A percentile compares a stretch with the other conserved stretches of the same genome.
phyloP scores from a whole-genome alignment of 2,888 invertebrate genomes.

The Odontocolon sp. region DNA sequence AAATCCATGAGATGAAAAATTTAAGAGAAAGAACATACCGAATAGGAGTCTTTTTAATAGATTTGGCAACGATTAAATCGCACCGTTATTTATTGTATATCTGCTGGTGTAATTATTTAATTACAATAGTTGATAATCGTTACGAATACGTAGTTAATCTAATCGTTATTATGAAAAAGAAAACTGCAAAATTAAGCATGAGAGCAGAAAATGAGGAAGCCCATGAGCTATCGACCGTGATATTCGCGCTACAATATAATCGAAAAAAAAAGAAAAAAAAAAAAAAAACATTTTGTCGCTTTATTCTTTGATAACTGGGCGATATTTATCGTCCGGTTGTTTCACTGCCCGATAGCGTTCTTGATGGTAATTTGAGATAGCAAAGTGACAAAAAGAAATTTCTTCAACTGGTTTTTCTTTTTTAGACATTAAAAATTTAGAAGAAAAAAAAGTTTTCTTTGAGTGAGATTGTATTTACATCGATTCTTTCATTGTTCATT shows the following conservation, averaged over 20 bases:
- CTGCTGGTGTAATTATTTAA: constrained; percentile 56
- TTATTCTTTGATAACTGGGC: constrained; percentile 38
- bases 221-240: constrained; percentile 43
- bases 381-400: no score
- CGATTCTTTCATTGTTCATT: no score
- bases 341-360: constrained; percentile 39
- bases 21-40: constrained; percentile 33
- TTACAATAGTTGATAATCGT: constrained; percentile 51
- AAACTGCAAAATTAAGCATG: constrained; percentile 29
- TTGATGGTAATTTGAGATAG: no score
- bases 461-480: no score
- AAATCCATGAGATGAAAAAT: neutral
- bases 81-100: constrained; percentile 59
- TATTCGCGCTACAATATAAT: constrained; percentile 46
- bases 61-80: constrained; percentile 52
- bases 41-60: constrained; percentile 37
- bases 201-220: constrained; percentile 21
- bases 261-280: constrained; percentile 1
- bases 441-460: no score
- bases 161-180: constrained; percentile 39
- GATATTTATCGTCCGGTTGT: constrained; percentile 24
- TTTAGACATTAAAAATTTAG: no score
- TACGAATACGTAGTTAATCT: constrained; percentile 51
- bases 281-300: constrained; percentile 11
- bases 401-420: no score